phyloP scores from a whole-genome alignment of 2,113 vertebrate genomes.

The Orcinus orca region DNA sequence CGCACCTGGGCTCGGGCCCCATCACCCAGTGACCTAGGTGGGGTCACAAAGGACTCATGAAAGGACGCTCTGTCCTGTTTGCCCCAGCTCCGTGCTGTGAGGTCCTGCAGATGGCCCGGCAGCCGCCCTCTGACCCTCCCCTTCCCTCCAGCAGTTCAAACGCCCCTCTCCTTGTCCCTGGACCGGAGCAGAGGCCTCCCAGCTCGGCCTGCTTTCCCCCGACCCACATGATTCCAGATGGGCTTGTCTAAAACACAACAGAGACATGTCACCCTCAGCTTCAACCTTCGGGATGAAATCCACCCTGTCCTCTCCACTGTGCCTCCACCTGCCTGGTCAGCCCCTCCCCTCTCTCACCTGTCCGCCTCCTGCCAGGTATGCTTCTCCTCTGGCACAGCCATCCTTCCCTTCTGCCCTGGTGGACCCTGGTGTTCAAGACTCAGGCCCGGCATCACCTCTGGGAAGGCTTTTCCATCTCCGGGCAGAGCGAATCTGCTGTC shows the following conservation, averaged over 20 bases:
- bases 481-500: background rate
- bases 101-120: fast-evolving
- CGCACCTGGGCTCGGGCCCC: background rate
- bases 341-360: no score
- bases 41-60: fast-evolving
- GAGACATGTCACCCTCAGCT: background rate
- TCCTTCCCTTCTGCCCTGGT: background rate
- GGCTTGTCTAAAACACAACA: background rate
- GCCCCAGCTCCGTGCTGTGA: background rate
- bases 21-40: background rate
- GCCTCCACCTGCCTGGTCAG: background rate
- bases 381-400: background rate
- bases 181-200: background rate
- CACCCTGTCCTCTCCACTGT: background rate
- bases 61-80: background rate
- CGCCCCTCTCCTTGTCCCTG: background rate
- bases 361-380: background rate
- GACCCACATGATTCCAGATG: background rate
- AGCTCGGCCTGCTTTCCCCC: fast-evolving
- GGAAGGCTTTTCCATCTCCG: background rate
- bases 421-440: background rate
- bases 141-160: background rate
- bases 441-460: background rate
- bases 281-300: background rate
- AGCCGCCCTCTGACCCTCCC: background rate